Percentiles rank a stretch among this genome's conserved stretches.
Conservation (phyloP, 2,797 vertebrate genomes). For the Leuciscus waleckii region DNA sequence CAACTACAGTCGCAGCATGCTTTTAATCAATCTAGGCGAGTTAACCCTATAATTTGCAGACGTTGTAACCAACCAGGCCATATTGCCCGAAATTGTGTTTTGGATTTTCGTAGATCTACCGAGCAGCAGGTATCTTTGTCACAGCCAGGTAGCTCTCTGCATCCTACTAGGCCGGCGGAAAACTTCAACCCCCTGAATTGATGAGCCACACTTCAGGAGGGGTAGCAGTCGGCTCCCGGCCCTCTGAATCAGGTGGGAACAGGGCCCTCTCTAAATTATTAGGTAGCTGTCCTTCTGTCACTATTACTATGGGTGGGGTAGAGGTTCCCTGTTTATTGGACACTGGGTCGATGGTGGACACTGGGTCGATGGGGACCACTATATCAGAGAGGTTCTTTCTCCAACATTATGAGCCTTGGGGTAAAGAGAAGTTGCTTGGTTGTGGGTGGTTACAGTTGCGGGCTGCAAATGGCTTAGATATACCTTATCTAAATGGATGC, state of each 20-base stretch:
- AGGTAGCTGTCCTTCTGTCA: neutral
- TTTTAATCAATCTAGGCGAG: too few relatives aligned
- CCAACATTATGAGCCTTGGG: neutral
- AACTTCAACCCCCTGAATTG: neutral
- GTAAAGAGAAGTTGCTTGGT: neutral
- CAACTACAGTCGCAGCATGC: too few relatives aligned
- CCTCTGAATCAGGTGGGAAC: neutral
- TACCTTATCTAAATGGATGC: neutral
- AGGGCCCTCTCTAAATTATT: neutral
- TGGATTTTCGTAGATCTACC: neutral
- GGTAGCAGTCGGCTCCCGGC: neutral
- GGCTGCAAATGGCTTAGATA: too few relatives aligned
- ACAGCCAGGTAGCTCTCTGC: neutral
- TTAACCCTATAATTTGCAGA: too few relatives aligned
- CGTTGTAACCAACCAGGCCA: too few relatives aligned
- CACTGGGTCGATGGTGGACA: neutral
- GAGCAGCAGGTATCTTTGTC: neutral
- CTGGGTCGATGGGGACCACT: too few relatives aligned
- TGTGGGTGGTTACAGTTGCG: neutral
- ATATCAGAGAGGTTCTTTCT: neutral
- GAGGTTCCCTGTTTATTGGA: neutral
- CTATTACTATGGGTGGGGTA: neutral
- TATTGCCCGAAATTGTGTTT: neutral
- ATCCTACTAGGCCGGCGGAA: neutral
- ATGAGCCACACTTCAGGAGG: slow-evolving; percentile 1